Base-by-base conservation (phyloP, 2,113 vertebrate genomes). In the Hippocampus zosterae region DNA sequence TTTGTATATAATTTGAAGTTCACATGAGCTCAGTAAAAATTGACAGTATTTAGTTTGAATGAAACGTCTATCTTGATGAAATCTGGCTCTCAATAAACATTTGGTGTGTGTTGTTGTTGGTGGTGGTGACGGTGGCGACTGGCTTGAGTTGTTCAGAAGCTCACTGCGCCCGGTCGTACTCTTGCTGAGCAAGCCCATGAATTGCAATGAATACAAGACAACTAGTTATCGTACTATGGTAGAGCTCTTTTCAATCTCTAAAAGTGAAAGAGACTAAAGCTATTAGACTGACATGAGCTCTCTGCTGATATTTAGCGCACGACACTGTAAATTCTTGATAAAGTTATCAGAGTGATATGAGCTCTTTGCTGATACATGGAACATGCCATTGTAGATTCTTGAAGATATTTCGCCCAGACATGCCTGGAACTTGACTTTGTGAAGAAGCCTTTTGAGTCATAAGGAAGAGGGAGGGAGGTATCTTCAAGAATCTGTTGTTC, bases 141-240 rank as follows among this genome's bases (percentile, higher is more conserved):
- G 72, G 48, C 62, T 72, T 73, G 73, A 89, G 87, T 90, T 75
- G 33, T 70, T 66, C 76, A 70, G 75, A 72, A 64, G 73, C 76
- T 80, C 71, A 60, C 73, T 83, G 85, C 87, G 76, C 65, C 68
- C 69, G 55, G 48, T 72, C 70, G 68, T 81, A 76, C 72, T 84
- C 80, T 71, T 69, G 68, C 83, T 81, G 75, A 90, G 87, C 83
- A 87, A 89, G 10, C 53, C 75, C 82, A 76, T 81, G 80, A 81
- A 73, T 68, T 56, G 40, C 18, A 16, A 55, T 85, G 77, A 87
- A 87, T 79, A 70, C 75, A 56, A 48, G 42, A 46, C 66, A 68
- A 61, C 29, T 53, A 42, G 68, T 70, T 70, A 56, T 76, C 75
- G 56, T 74, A 48, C 70, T 53, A 42, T 72, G 41, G 67, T 76